Evolutionary conservation across 2,888 invertebrate species (phyloP), one percentile per base, ranked within the genome.

Genomic region (Pheosia gnoma): DNA sequence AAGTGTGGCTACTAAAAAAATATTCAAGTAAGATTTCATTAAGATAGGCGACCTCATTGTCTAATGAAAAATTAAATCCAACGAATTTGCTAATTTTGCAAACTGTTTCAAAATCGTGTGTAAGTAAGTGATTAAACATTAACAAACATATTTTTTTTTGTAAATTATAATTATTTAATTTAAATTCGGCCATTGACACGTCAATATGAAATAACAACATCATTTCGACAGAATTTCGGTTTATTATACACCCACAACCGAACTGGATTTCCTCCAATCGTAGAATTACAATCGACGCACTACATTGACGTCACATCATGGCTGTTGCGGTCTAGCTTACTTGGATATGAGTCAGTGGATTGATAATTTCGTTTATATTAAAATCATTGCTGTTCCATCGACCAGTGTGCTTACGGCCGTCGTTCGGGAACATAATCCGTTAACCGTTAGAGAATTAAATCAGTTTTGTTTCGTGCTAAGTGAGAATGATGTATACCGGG

Each of bases 401-500:
- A 65, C 75, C 89, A 88, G 88, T 88, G 74, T 75, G 68, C 71
- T 66, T 62, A 67, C 63, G 64, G 62, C 63, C 71, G 68, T 66
- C 68, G 66, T 58, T 61, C 61, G 64, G 60, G 61, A 64, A 60
- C 25, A 25, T 65, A 53, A 68, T 63, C 47, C 47, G 11, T n/a
- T 47, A 11, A 47, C 47, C 47, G 47, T 47, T 47, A 47, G 47
- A 47, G 11, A n/a, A 5, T 47, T 47, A 5, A n/a, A 47, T 47
- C n/a, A 47, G 47, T 47, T 65, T 60, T 65, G 71, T 57, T 59
- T 67, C 45, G 62, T 53, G 58, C 68, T 63, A 57, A 57, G 57
- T 61, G 58, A 45, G n/a, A 62, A 84, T 67, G 62, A 92, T 92
- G 92, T 87, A 87, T 80, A 80, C 89, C 3, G 87, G 85, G 65